phyloP scores from a whole-genome alignment of 2,888 invertebrate species.

The Sarcophaga carnaria region DNA sequence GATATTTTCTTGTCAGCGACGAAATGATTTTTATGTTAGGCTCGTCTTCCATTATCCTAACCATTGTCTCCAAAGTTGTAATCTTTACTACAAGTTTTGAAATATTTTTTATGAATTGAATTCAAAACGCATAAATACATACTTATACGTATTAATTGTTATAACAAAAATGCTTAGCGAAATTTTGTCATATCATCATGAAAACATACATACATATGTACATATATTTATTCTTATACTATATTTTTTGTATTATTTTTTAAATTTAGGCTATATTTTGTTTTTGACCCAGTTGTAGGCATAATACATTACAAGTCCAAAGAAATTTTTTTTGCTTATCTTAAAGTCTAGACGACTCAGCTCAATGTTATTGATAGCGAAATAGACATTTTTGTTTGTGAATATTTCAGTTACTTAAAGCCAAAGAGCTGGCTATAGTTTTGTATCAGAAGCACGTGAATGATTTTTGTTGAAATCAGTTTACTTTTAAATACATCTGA shows the following conservation, averaged over 20 bases:
- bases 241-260: not conserved
- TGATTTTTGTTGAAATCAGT: not conserved
- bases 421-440: not conserved
- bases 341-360: not conserved
- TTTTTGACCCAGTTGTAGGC: not conserved
- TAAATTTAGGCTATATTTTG: not conserved
- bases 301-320: not conserved
- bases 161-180: too few species aligned
- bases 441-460: constrained; percentile 20
- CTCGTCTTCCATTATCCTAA: too few species aligned
- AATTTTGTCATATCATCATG: too few species aligned
- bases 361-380: not conserved
- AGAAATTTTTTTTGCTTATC: not conserved
- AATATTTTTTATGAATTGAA: too few species aligned
- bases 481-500: not conserved
- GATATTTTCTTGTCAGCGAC: too few species aligned
- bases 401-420: not conserved
- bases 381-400: not conserved
- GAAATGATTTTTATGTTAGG: too few species aligned
- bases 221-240: not conserved
- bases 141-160: too few species aligned
- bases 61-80: too few species aligned
- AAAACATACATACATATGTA: too few species aligned
- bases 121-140: too few species aligned
- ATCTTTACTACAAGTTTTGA: too few species aligned